Evolutionary conservation across 2,113 vertebrate species (phyloP).

Genomic region (Engraulis encrasicolus): DNA sequence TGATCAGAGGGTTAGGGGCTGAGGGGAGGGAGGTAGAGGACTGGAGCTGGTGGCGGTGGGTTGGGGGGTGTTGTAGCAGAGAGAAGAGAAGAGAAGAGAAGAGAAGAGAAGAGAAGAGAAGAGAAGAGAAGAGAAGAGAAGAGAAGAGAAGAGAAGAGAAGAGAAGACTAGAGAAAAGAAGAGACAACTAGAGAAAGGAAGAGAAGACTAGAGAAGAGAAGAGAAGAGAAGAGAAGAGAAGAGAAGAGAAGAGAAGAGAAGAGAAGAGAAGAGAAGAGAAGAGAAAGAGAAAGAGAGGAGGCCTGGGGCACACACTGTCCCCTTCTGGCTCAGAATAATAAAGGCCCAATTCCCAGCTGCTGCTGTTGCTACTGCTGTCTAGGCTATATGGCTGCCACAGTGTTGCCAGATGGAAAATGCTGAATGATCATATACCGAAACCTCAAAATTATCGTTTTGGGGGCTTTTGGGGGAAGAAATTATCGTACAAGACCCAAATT

Average conservation of each 20-base stretch:
- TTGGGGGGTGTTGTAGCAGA: conserved; percentile 22
- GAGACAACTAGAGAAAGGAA: conserved; percentile 10
- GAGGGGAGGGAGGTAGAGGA: conserved; percentile 34
- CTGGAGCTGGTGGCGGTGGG: conserved; percentile 29
- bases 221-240: background rate
- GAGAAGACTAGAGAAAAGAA: background rate
- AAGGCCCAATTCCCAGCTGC: conserved; percentile 41
- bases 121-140: background rate
- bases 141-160: background rate
- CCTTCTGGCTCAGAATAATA: conserved; percentile 57
- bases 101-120: conserved; percentile 22
- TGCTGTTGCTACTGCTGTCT: conserved; percentile 42
- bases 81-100: conserved; percentile 10
- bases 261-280: background rate
- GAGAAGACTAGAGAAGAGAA: background rate
- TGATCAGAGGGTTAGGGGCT: conserved; percentile 50
- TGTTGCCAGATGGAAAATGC: too few relatives aligned
- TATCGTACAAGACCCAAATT: too few relatives aligned
- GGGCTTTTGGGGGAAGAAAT: too few relatives aligned
- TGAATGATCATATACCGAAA: too few relatives aligned
- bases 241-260: conserved; percentile 2
- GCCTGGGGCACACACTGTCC: conserved; percentile 48
- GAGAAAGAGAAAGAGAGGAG: background rate
- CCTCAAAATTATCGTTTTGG: too few relatives aligned
- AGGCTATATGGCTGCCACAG: conserved; percentile 25